phyloP scores from a whole-genome alignment of 2,797 vertebrate species.

The Eleutherodactylus coqui region DNA sequence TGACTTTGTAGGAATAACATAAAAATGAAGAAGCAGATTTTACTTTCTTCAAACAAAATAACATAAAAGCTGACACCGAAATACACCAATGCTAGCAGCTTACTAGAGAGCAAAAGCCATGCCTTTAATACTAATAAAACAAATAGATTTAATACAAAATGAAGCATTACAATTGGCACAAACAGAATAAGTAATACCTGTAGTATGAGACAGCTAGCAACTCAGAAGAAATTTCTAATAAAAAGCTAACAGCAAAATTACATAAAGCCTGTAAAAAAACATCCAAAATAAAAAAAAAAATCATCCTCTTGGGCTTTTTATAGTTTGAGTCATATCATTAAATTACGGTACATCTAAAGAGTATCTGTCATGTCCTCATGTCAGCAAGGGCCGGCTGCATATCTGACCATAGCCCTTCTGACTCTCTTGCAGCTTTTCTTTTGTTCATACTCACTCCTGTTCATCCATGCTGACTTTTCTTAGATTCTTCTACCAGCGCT shows the following conservation, averaged over 20 bases:
- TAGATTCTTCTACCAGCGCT: too few species aligned
- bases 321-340: background rate
- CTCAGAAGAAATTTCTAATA: background rate
- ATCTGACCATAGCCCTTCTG: too few species aligned
- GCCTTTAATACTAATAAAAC: background rate
- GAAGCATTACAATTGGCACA: background rate
- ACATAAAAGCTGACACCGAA: background rate
- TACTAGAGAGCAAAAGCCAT: background rate
- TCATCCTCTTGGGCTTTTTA: background rate
- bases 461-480: too few species aligned
- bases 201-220: background rate
- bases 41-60: constrained; percentile 21
- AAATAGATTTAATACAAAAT: constrained; percentile 5
- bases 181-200: background rate
- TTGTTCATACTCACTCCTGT: too few species aligned
- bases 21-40: constrained; percentile 1
- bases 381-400: too few species aligned
- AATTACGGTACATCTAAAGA: too few species aligned
- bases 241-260: background rate
- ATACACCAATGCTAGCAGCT: background rate
- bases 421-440: too few species aligned
- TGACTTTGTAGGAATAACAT: constrained; percentile 26
- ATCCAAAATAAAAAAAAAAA: background rate
- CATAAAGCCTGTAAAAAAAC: background rate
- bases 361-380: too few species aligned